Base-by-base conservation (phyloP, 2,113 vertebrate species). In the Platichthys stellatus region DNA sequence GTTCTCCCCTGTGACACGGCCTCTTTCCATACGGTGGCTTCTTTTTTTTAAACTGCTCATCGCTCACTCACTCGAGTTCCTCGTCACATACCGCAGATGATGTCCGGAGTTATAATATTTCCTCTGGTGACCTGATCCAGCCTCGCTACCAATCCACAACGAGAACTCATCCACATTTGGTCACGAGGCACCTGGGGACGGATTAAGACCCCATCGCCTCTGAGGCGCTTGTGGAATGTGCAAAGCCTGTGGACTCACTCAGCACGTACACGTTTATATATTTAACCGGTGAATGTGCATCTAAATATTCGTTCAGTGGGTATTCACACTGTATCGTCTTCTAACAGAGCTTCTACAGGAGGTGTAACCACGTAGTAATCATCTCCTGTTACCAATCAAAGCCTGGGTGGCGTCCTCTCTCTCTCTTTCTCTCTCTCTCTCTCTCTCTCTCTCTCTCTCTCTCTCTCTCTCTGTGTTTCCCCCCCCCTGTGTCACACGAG, bases 161-260 rank as follows among this genome's bases (percentile, higher is more conserved):
- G 45, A 83, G 76, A 71, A 62, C 77, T 69, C 74, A 21, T 74
- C 84, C 76, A 82, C 82, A 87, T 90, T 89, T 86, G 88, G 84
- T 80, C 69, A 70, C 23, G 20, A 65, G 57, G 71, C 23, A 3
- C 45, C 62, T 70, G 28, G 11, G 57, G 77, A 67, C 35, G 10
- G 24, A 24, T 26, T 26, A 88, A 76, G 89, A 90, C 43, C n/a
- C 35, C 56, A 85, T 73, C 72, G 58, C 77, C 77, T 70, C 57
- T 1, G 2, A 67, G 26, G 23, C 8, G 53, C 64, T 24, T 23
- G 57, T 5, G 35, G 78, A 86, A 88, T 80, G 78, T 76, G 78
- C 83, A 67, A 73, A 80, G 35, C 28, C 28, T 9, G 13, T 18
- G n/a, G 54, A 59, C 26, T 21, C 26, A 21, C 63, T 1, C 4